phyloP scores from a whole-genome alignment of 2,113 vertebrate species.

The Melanostigma gelatinosum region DNA sequence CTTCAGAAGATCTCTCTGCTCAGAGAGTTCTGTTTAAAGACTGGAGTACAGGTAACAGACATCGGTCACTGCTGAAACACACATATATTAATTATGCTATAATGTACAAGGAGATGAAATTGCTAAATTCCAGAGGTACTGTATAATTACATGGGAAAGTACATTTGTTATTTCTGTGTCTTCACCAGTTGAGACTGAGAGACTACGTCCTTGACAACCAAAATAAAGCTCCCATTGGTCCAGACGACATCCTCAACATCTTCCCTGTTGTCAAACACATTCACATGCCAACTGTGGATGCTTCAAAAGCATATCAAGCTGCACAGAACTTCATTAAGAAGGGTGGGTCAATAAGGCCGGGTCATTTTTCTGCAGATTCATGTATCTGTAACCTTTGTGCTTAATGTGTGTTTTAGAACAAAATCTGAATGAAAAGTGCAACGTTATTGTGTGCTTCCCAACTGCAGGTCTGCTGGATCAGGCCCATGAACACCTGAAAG shows the following conservation, averaged over 20 bases:
- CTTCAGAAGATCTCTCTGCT: constrained; percentile 86
- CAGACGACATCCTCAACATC: constrained; percentile 86
- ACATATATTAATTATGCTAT: background rate
- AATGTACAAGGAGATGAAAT: background rate
- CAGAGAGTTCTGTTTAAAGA: constrained; percentile 86
- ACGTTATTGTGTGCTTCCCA: background rate
- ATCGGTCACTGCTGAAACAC: background rate
- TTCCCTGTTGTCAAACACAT: constrained; percentile 86
- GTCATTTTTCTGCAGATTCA: background rate
- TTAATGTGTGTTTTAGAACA: background rate
- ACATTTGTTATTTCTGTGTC: constrained; percentile 19
- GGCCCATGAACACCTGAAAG: constrained; percentile 82
- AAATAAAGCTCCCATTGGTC: constrained; percentile 83
- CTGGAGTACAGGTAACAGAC: constrained; percentile 84
- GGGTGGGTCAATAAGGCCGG: constrained; percentile 63
- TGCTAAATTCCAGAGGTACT: background rate
- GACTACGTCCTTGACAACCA: constrained; percentile 85
- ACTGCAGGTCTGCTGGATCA: constrained; percentile 81
- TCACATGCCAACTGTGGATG: constrained; percentile 76
- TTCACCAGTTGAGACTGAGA: constrained; percentile 81
- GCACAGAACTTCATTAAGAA: constrained; percentile 82
- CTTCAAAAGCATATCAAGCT: constrained; percentile 65
- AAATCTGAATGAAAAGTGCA: background rate
- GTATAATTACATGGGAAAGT: background rate
- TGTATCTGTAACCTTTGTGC: background rate